Evolutionary conservation across 2,888 invertebrate species (phyloP), one percentile per base, ranked within the genome.

Genomic region (Drosophila anomelani): DNA sequence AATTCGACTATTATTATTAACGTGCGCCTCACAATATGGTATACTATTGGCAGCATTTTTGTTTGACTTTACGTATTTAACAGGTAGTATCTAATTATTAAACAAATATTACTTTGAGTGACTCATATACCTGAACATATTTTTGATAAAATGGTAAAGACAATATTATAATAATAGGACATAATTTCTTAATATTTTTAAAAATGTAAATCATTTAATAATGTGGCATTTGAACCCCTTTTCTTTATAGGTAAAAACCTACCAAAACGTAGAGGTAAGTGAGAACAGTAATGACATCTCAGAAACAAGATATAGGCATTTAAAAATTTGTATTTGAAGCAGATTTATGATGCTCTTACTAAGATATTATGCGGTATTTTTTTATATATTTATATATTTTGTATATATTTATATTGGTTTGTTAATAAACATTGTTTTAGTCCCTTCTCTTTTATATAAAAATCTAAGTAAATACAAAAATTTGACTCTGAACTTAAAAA

Each of bases 111-210:
- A 13, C 32, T 13, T 17, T 13, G n/a, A 9, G 32, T 51, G 17
- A 51, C 32, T 51, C 49, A 51, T 13, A 20, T 51, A 34, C 13
- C 13, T 13, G 8, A 8, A 20, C 4, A 13, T 34, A 13, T 34
- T 20, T 13, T 2, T 1, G 3, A 17, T 4, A 4, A 8, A 17
- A 20, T 4, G 0, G 7, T 17, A 17, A 13, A 1, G 7, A 1
- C 17, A 32, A 32, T 1, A 32, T 5, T 2, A 13, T 6, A 13
- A 20, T 6, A 43, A 20, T 12, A 41, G n/a, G 17, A 10, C 4
- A 10, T 10, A 1, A 4, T 12, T 0, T 10, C n/a, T n/a, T n/a
- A n/a, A 39, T n/a, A n/a, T 3, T 38, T 38, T n/a, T n/a, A 0
- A n/a, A n/a, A n/a, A 1, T 38, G 0, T 36, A 12, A 32, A 10